These are phyloP conservation scores for Triops cancriformis DNA, from an alignment of 1,140 invertebrate genomes.

Conservation along the genomic window DNA sequence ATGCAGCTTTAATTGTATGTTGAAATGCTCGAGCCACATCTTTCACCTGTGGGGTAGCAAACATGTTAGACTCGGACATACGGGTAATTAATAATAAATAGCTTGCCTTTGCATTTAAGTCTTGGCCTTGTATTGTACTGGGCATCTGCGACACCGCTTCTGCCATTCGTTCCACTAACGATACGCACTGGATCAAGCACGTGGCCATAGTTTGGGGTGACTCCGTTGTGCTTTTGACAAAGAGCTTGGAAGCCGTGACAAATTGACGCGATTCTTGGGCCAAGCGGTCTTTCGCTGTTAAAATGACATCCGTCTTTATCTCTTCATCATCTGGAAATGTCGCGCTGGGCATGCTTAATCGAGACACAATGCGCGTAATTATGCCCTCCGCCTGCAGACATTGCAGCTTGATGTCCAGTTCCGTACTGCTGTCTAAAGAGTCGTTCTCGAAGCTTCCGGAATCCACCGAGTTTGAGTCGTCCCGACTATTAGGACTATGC, in stretches of 20 bases:
- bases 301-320: conserved; percentile 59
- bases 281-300: conserved; percentile 61
- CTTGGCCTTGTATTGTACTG: conserved; percentile 2
- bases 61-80: conserved; percentile 29
- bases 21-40: conserved; percentile 48
- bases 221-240: conserved; percentile 69
- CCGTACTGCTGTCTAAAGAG: conserved; percentile 33
- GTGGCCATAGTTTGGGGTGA: conserved; percentile 33
- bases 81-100: conserved; percentile 16
- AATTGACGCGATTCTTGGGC: conserved; percentile 66
- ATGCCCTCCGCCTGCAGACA: conserved; percentile 23
- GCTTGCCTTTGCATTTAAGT: conserved; percentile 21
- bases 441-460: conserved; percentile 35
- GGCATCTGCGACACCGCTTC: conserved; percentile 25
- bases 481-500: background rate
- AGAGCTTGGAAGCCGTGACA: conserved; percentile 69
- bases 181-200: conserved; percentile 59
- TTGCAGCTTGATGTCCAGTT: conserved; percentile 31
- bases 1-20: conserved; percentile 37
- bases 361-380: conserved; percentile 24
- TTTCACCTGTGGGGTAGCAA: conserved; percentile 35
- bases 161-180: conserved; percentile 49
- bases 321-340: conserved; percentile 32
- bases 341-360: conserved; percentile 19
- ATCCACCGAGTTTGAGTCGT: conserved; percentile 30